phyloP scores from a whole-genome alignment of 2,113 vertebrate species.

The Platysteira castanea region DNA sequence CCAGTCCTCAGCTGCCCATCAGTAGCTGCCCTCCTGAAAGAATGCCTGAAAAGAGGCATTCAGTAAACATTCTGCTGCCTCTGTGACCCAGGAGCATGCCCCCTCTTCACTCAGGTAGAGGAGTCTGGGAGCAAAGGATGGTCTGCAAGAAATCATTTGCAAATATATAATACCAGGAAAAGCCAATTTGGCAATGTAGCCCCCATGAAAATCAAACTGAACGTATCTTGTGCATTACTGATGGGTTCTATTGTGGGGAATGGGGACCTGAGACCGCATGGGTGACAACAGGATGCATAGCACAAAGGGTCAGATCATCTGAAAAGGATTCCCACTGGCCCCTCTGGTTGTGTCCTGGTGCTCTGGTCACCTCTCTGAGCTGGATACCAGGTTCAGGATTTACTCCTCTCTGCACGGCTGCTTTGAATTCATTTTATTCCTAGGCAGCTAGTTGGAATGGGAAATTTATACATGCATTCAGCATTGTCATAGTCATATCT shows the following conservation, averaged over 20 bases:
- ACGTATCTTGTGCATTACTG: neutral
- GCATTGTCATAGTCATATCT: slow-evolving; percentile 64
- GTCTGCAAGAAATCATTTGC: neutral
- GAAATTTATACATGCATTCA: slow-evolving; percentile 59
- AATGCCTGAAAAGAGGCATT: neutral
- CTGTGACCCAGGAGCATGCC: rapidly evolving
- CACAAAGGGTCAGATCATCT: neutral
- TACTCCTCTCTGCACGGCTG: neutral
- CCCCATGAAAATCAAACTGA: neutral
- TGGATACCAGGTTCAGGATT: neutral
- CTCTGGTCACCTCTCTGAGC: neutral
- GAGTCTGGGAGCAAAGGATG: neutral
- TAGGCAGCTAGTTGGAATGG: slow-evolving; percentile 38
- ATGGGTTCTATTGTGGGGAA: neutral
- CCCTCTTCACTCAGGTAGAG: neutral
- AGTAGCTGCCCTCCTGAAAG: neutral
- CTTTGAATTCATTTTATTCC: slow-evolving; percentile 5
- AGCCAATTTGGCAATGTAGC: rapidly evolving
- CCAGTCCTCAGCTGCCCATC: neutral
- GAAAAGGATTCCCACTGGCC: neutral
- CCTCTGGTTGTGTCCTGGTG: neutral
- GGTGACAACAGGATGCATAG: neutral
- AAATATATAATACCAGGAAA: neutral
- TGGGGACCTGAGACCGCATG: rapidly evolving
- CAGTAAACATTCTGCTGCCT: neutral